phyloP scores from a whole-genome alignment of 1,140 invertebrate genomes.

The Bombus balteatus region DNA sequence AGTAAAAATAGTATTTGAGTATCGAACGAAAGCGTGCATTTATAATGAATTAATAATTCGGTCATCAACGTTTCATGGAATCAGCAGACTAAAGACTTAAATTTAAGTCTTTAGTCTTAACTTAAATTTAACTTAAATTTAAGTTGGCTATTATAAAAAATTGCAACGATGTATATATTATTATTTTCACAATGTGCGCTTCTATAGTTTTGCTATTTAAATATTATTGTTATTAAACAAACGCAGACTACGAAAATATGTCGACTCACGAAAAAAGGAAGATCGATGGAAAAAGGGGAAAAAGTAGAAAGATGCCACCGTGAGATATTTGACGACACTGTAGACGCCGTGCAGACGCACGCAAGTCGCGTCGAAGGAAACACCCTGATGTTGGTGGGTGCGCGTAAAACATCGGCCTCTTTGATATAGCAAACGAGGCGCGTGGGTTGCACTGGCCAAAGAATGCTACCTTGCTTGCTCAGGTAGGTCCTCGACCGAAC shows the following conservation, averaged over 20 bases:
- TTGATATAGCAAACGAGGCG: slow-evolving; percentile 53
- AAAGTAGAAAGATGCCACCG: slow-evolving; percentile 17
- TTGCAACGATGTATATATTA: too few relatives aligned
- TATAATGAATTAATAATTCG: too few relatives aligned
- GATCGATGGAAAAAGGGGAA: neutral
- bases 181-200: too few relatives aligned
- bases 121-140: too few relatives aligned
- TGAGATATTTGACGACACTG: slow-evolving; percentile 29
- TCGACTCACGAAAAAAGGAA: neutral
- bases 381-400: neutral
- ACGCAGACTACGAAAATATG: neutral
- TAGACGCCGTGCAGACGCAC: neutral
- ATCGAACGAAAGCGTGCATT: too few relatives aligned
- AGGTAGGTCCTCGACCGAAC: slow-evolving; percentile 19
- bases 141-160: too few relatives aligned
- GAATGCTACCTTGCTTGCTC: slow-evolving; percentile 61
- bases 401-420: slow-evolving; percentile 54
- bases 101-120: too few relatives aligned
- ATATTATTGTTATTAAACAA: too few relatives aligned
- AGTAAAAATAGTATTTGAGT: too few relatives aligned
- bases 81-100: too few relatives aligned
- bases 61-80: too few relatives aligned
- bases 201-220: too few relatives aligned
- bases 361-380: neutral
- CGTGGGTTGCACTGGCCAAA: slow-evolving; percentile 47